Percentiles rank a stretch among this genome's conserved stretches.
phyloP scores from a whole-genome alignment of 1,140 invertebrate genomes.

The Drosophila virilis region DNA sequence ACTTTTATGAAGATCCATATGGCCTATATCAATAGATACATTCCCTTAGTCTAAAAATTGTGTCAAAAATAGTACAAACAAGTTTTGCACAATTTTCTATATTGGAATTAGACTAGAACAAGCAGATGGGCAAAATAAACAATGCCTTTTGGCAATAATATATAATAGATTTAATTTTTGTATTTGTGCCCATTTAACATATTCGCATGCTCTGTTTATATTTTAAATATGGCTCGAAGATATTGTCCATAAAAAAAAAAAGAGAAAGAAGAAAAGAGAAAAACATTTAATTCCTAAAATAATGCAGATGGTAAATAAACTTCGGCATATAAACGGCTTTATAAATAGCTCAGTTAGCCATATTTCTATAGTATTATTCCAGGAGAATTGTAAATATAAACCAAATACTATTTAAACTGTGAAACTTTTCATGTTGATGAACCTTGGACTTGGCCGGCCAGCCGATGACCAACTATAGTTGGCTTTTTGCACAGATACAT shows the following conservation, averaged over 20 bases:
- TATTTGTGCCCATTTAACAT: no score
- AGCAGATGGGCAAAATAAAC: no score
- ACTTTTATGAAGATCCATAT: no score
- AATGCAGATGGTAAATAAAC: slow-evolving; percentile 4
- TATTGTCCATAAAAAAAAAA: background rate
- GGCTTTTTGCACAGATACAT: background rate
- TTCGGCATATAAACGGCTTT: background rate
- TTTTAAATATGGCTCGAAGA: no score
- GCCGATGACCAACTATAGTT: slow-evolving; percentile 1
- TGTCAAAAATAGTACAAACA: no score
- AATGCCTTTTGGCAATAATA: no score
- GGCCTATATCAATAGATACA: no score
- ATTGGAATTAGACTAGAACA: no score
- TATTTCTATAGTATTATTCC: slow-evolving; percentile 3
- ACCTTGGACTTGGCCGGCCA: slow-evolving; percentile 30
- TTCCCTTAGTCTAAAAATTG: no score
- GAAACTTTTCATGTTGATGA: slow-evolving; percentile 10
- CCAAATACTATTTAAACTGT: slow-evolving; percentile 4
- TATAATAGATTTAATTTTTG: no score
- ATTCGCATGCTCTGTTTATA: no score
- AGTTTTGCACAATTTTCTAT: no score
- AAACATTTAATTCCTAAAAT: background rate
- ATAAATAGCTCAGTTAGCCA: background rate
- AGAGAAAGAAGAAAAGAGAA: background rate
- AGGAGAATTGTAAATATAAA: slow-evolving; percentile 14